Conservation (phyloP, 2,888 invertebrate species). For the Ennomos fuscantarius region DNA sequence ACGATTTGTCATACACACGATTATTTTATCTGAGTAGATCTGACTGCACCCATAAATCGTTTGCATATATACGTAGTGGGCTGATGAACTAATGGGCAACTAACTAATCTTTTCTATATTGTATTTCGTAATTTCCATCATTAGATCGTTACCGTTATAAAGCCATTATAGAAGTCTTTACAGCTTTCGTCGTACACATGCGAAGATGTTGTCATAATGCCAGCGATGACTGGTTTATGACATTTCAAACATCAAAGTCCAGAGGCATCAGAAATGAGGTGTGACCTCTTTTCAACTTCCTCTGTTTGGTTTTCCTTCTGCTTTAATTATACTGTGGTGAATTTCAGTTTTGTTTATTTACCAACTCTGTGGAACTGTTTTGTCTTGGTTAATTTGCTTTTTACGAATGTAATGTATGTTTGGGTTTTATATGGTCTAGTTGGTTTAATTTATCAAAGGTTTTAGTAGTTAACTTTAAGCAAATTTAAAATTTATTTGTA, state of each 20-base stretch:
- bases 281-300: constrained; percentile 53
- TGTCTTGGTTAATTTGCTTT: not conserved
- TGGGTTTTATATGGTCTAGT: too few relatives aligned
- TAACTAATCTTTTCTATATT: constrained; percentile 17
- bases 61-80: too few relatives aligned
- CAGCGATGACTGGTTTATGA: constrained; percentile 57
- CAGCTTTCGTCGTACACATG: constrained; percentile 30
- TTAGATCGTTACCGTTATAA: constrained; percentile 20
- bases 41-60: too few relatives aligned
- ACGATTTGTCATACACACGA: too few relatives aligned
- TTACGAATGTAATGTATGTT: too few relatives aligned
- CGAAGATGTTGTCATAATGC: constrained; percentile 36
- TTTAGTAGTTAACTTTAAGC: too few relatives aligned
- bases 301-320: constrained; percentile 37
- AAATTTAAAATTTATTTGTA: too few relatives aligned
- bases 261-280: constrained; percentile 55
- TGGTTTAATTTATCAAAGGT: too few relatives aligned
- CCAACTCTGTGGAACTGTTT: constrained; percentile 29
- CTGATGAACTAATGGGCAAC: constrained; percentile 7
- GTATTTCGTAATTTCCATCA: constrained; percentile 20
- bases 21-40: too few relatives aligned
- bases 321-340: constrained; percentile 28
- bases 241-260: constrained; percentile 56
- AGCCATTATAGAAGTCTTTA: constrained; percentile 24
- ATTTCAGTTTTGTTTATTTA: constrained; percentile 21